Evolutionary conservation across 2,888 invertebrate species (phyloP).

Genomic region (Podotricha telesiphe): DNA sequence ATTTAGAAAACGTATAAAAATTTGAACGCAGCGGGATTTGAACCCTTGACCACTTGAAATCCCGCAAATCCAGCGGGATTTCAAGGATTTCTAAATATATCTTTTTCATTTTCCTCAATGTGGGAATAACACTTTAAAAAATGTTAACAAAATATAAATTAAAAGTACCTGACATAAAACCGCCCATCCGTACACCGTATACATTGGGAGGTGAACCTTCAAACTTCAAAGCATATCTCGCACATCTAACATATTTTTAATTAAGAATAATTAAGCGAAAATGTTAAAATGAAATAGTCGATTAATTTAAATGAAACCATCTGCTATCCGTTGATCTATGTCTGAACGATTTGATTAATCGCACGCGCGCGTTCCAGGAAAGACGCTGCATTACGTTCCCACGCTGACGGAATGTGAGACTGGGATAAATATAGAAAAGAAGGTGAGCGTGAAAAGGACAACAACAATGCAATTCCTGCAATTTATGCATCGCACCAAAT

Average conservation of each 20-base stretch:
- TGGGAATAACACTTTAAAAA: too few species aligned
- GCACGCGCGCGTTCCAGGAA: constrained; percentile 74
- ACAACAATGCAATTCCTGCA: constrained; percentile 42
- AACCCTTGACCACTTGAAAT: too few species aligned
- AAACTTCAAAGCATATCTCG: constrained; percentile 10
- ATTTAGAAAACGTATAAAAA: too few species aligned
- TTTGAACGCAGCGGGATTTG: too few species aligned
- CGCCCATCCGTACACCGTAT: not conserved
- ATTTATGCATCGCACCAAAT: constrained; percentile 58
- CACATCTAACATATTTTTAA: constrained; percentile 33
- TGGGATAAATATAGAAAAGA: constrained; percentile 52
- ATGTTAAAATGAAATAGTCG: constrained; percentile 38
- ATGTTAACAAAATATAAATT: too few species aligned
- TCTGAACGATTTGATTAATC: constrained; percentile 70
- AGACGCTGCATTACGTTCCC: constrained; percentile 70
- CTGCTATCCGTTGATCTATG: constrained; percentile 48
- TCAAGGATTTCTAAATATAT: too few species aligned
- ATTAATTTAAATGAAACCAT: constrained; percentile 43
- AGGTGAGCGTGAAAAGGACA: constrained; percentile 48
- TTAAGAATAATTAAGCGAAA: constrained; percentile 40
- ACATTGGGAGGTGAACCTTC: not conserved
- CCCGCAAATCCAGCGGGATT: too few species aligned
- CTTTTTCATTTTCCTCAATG: too few species aligned
- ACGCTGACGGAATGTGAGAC: constrained; percentile 67
- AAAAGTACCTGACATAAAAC: not conserved